Percentiles rank a stretch among this genome's conserved stretches.
phyloP scores from a whole-genome alignment of 2,888 invertebrate genomes.

The Cerceris ruficornis region DNA sequence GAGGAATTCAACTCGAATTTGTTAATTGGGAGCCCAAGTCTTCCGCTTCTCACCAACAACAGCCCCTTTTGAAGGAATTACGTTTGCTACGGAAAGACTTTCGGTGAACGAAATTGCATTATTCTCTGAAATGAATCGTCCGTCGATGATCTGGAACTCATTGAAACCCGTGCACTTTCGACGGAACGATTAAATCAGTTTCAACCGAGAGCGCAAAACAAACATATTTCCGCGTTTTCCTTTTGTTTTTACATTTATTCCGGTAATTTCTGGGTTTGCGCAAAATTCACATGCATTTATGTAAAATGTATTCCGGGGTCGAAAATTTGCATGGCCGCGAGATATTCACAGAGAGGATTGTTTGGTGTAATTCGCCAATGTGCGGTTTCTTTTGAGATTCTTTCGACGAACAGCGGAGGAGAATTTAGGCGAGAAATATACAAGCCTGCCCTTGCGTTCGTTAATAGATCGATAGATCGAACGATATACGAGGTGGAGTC shows the following conservation, averaged over 20 bases:
- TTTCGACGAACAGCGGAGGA: conserved; percentile 29
- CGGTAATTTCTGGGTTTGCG: conserved; percentile 1
- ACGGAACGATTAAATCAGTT: too few relatives aligned
- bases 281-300: neutral
- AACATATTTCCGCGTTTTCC: neutral
- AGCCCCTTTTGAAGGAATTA: too few relatives aligned
- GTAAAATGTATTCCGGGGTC: neutral
- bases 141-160: too few relatives aligned
- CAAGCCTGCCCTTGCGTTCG: conserved; percentile 51
- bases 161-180: too few relatives aligned
- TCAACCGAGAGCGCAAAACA: too few relatives aligned
- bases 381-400: neutral
- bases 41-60: too few relatives aligned
- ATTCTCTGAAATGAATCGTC: too few relatives aligned
- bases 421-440: conserved; percentile 60
- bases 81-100: too few relatives aligned
- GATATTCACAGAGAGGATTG: neutral
- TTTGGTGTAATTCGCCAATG: neutral
- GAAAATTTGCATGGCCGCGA: neutral
- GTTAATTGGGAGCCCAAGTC: too few relatives aligned
- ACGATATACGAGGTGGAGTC: conserved; percentile 35
- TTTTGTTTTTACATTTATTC: conserved; percentile 3
- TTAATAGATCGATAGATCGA: conserved; percentile 62
- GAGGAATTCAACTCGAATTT: too few relatives aligned
- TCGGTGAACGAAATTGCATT: too few relatives aligned